These are phyloP conservation scores for Pelecanus crispus DNA, from an alignment of 2,113 vertebrate species.

Conservation along the genomic window DNA sequence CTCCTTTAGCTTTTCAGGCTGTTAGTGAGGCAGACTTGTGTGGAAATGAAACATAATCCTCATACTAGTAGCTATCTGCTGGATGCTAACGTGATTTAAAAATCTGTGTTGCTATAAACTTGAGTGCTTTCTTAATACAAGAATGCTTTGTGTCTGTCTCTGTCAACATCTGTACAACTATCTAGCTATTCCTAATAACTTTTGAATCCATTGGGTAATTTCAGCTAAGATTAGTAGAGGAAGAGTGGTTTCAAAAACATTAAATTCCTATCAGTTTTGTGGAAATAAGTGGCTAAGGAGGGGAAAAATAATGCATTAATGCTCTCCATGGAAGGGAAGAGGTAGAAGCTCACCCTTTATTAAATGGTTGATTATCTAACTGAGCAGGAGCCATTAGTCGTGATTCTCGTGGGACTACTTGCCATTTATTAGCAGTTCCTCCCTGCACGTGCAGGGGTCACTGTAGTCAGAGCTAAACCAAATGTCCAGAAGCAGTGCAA, in stretches of 20 bases:
- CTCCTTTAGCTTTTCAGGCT: background rate
- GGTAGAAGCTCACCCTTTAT: constrained; percentile 19
- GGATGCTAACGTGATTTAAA: background rate
- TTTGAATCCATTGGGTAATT: background rate
- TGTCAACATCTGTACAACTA: background rate
- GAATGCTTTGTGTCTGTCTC: background rate
- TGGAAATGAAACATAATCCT: background rate
- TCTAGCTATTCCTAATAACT: background rate
- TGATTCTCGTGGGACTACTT: background rate
- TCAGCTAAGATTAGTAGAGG: background rate
- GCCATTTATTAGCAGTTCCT: background rate
- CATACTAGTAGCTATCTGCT: background rate
- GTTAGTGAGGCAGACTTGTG: background rate
- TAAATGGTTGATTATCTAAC: constrained; percentile 1
- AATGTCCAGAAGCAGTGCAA: background rate
- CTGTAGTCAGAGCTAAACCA: background rate
- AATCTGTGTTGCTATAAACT: background rate
- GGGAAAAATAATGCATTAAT: background rate
- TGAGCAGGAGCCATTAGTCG: background rate
- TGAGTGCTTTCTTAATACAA: background rate
- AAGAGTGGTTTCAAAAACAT: background rate
- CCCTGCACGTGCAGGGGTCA: background rate
- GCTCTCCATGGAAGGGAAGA: background rate
- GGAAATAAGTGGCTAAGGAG: background rate
- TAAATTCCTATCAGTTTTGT: background rate